Evolutionary conservation across 1,140 invertebrate species (phyloP).

Genomic region (Drosophila carrolli): DNA sequence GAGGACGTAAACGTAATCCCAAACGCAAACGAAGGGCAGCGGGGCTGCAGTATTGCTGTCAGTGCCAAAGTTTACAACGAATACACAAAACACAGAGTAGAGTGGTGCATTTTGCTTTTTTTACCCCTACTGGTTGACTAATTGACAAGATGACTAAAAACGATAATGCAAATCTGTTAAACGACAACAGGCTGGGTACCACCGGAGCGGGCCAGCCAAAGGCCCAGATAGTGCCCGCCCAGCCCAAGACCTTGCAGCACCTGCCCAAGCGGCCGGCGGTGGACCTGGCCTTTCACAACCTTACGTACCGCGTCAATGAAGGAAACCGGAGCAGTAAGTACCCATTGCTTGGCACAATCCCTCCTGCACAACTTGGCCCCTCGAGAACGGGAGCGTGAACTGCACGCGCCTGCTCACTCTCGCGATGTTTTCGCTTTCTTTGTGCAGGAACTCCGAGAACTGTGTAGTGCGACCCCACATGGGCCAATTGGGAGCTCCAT

Average conservation of each 20-base stretch:
- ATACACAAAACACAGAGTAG: conserved; percentile 11
- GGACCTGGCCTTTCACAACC: conserved; percentile 93
- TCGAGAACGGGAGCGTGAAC: neutral
- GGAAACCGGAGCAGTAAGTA: conserved; percentile 92
- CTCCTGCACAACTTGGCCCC: conserved; percentile 18
- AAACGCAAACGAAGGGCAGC: conserved; percentile 23
- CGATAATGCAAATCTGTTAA: conserved; percentile 85
- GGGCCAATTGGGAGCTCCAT: conserved; percentile 13
- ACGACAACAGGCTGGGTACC: conserved; percentile 84
- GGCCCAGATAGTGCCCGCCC: conserved; percentile 85
- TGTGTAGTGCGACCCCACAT: conserved; percentile 13
- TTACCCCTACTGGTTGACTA: conserved; percentile 8
- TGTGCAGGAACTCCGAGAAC: neutral
- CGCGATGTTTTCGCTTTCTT: conserved; percentile 17
- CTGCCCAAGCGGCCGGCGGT: conserved; percentile 93
- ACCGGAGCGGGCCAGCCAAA: conserved; percentile 54
- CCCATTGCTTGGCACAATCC: neutral
- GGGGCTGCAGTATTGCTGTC: conserved; percentile 26
- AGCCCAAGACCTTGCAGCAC: conserved; percentile 92
- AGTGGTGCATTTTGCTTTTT: conserved; percentile 39
- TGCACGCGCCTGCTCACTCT: neutral
- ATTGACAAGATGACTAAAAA: conserved; percentile 75
- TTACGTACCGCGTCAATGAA: conserved; percentile 94
- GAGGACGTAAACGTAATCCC: conserved; percentile 21
- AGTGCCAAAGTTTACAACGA: conserved; percentile 31